These are phyloP conservation scores for Slavum lentiscoides DNA, from an alignment of 2,888 invertebrate species.

Conservation along the genomic window DNA sequence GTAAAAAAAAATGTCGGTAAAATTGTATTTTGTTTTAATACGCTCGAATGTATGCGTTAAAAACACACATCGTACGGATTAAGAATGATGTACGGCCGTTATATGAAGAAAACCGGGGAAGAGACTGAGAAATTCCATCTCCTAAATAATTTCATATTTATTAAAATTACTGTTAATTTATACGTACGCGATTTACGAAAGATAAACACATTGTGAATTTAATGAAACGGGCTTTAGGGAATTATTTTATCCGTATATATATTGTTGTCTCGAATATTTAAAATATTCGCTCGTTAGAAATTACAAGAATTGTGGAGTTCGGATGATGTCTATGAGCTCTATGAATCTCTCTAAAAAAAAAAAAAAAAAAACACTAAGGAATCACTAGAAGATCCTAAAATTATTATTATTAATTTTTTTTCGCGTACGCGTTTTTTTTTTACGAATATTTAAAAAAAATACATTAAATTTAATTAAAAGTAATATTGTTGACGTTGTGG, in stretches of 20 bases:
- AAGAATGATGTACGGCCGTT: neutral
- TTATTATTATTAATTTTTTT: too few species aligned
- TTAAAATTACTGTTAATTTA: constrained; percentile 3
- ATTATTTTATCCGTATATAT: neutral
- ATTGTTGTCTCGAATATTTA: neutral
- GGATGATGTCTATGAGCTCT: neutral
- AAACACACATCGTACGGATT: neutral
- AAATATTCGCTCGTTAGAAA: neutral
- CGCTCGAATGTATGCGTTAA: neutral
- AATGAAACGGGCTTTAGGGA: neutral
- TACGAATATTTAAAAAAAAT: too few species aligned
- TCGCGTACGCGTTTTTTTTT: too few species aligned
- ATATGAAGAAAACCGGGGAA: neutral
- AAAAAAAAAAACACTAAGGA: too few species aligned
- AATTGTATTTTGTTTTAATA: neutral
- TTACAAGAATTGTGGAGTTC: neutral
- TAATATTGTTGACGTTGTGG: too few species aligned
- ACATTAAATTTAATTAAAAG: too few species aligned
- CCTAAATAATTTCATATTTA: neutral
- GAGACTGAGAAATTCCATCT: neutral
- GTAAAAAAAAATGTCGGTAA: neutral
- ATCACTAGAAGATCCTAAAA: too few species aligned
- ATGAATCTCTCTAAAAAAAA: neutral
- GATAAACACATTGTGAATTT: constrained; percentile 8
- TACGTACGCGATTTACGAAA: constrained; percentile 21